These are phyloP conservation scores for Melanerpes aurifrons DNA, from an alignment of 2,113 vertebrate species.

Conservation along the genomic window DNA sequence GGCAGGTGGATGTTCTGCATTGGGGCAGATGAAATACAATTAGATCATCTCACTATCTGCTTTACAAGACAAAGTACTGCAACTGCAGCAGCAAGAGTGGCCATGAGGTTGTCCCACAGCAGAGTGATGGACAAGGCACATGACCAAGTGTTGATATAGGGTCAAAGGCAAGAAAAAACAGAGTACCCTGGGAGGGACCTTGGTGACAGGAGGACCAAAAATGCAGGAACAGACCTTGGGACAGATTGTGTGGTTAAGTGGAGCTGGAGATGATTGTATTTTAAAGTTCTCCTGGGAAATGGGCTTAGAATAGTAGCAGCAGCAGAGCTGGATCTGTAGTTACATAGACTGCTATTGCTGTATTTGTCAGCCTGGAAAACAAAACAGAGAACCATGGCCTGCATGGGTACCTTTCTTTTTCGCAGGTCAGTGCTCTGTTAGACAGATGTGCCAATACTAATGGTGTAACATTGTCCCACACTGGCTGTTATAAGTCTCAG, in stretches of 20 bases:
- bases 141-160: fast-evolving
- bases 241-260: constrained; percentile 50
- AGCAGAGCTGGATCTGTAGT: neutral
- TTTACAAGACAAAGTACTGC: neutral
- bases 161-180: neutral
- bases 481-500: neutral
- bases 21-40: neutral
- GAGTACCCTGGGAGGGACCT: neutral
- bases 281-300: constrained; percentile 36
- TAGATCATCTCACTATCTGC: neutral
- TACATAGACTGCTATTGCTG: neutral
- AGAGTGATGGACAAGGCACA: neutral
- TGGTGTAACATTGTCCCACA: neutral
- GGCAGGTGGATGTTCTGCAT: neutral
- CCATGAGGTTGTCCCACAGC: neutral
- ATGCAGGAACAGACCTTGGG: constrained; percentile 10
- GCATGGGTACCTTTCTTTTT: neutral
- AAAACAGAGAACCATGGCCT: neutral
- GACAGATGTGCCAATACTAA: neutral
- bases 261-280: constrained; percentile 34
- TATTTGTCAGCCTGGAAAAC: neutral
- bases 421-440: neutral
- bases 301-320: neutral
- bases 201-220: neutral
- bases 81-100: neutral